Conservation (phyloP, 2,797 vertebrate genomes). For the Limnodromus scolopaceus region DNA sequence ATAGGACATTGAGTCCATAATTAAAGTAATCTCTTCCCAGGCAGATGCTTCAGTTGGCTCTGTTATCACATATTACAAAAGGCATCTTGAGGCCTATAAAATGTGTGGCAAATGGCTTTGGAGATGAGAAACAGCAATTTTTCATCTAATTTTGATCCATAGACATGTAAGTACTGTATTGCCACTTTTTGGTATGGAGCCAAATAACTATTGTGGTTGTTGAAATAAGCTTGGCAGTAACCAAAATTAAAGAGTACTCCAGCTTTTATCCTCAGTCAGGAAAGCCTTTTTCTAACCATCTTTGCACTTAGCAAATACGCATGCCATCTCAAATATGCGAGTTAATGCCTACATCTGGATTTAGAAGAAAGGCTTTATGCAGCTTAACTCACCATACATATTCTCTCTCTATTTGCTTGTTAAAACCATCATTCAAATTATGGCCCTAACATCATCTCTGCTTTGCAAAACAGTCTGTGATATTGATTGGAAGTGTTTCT, state of each 20-base stretch:
- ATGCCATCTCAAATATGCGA: constrained; percentile 67
- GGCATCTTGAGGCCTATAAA: constrained; percentile 85
- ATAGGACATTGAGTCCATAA: constrained; percentile 85
- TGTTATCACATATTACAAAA: constrained; percentile 85
- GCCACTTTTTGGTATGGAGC: constrained; percentile 76
- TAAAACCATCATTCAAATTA: constrained; percentile 64
- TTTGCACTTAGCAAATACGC: constrained; percentile 79
- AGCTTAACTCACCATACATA: constrained; percentile 68
- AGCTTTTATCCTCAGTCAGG: constrained; percentile 79
- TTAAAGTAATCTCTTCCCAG: constrained; percentile 86
- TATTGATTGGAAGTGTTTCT: constrained; percentile 42
- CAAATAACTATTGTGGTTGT: constrained; percentile 77
- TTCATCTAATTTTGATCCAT: constrained; percentile 85
- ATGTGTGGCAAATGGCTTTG: constrained; percentile 82
- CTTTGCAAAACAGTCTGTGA: constrained; percentile 42
- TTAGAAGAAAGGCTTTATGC: constrained; percentile 74
- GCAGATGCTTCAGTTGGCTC: constrained; percentile 85
- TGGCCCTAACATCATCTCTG: constrained; percentile 18
- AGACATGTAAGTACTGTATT: constrained; percentile 79
- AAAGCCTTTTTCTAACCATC: constrained; percentile 77
- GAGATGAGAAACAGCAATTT: constrained; percentile 82
- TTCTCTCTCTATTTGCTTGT: constrained; percentile 63
- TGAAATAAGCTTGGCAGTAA: constrained; percentile 77
- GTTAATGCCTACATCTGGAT: constrained; percentile 75
- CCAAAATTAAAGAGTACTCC: constrained; percentile 80